These are phyloP conservation scores for Acromyrmex echinatior DNA, from an alignment of 1,140 invertebrate species.

Conservation along the genomic window DNA sequence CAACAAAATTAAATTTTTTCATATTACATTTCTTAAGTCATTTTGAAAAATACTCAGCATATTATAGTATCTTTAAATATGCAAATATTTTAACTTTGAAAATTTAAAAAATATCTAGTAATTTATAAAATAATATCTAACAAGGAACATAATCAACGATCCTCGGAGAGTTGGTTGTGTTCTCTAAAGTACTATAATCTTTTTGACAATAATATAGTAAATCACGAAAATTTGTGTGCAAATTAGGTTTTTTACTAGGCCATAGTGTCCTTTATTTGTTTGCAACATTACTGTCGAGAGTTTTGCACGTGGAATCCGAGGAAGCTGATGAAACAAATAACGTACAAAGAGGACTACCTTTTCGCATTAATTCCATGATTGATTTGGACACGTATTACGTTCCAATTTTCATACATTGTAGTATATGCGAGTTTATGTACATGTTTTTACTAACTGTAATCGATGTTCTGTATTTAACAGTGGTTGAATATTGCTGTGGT, in stretches of 20 bases:
- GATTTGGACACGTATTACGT: constrained; percentile 20
- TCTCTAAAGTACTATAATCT: no score
- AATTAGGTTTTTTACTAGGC: neutral
- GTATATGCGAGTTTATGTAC: neutral
- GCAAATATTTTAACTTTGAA: no score
- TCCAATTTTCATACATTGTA: constrained; percentile 40
- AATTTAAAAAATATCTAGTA: no score
- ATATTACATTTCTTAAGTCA: neutral
- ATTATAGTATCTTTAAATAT: no score
- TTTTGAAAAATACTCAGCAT: neutral
- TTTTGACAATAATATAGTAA: neutral
- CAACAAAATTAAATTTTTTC: neutral
- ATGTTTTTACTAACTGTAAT: neutral
- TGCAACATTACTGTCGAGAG: neutral
- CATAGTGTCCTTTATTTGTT: neutral
- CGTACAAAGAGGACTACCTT: neutral
- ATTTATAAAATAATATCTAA: no score
- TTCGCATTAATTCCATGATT: constrained; percentile 28
- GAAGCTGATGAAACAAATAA: neutral
- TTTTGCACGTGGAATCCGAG: neutral
- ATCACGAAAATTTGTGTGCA: neutral
- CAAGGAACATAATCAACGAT: no score
- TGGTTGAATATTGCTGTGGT: constrained; percentile 23
- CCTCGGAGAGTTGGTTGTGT: no score
- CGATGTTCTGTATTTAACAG: constrained; percentile 24